Evolutionary conservation across 2,113 vertebrate genomes (phyloP).

Genomic region (Anguilla japonica): DNA sequence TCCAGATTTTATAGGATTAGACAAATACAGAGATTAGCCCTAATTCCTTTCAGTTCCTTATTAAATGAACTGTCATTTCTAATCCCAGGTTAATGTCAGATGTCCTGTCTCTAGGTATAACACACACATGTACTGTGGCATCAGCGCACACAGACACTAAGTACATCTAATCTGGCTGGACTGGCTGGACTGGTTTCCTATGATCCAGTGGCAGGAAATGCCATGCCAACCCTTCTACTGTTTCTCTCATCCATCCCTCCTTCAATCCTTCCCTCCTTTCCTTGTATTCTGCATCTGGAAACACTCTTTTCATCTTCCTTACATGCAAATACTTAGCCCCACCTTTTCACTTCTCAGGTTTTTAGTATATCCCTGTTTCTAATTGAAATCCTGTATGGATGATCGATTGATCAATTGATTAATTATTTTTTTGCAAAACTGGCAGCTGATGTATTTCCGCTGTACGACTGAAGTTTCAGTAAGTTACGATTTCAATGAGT

Average conservation of each 20-base stretch:
- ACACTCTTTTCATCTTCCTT: neutral
- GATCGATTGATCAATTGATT: neutral
- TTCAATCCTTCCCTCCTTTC: conserved; percentile 42
- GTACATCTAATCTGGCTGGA: neutral
- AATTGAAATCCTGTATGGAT: neutral
- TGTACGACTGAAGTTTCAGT: neutral
- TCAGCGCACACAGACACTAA: neutral
- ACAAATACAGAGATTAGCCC: neutral
- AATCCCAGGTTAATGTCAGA: neutral
- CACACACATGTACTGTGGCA: neutral
- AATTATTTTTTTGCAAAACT: neutral
- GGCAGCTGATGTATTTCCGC: neutral
- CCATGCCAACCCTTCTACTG: neutral
- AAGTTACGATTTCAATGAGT: neutral
- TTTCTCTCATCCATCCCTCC: neutral
- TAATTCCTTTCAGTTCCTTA: neutral
- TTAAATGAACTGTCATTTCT: neutral
- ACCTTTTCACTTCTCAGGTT: neutral
- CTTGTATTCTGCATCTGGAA: neutral
- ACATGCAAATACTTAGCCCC: neutral
- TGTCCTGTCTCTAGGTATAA: neutral
- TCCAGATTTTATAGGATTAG: neutral
- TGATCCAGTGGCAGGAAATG: neutral
- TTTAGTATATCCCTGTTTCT: neutral
- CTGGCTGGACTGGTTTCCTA: no score